Evolutionary conservation across 1,140 invertebrate species (phyloP), one percentile per base, ranked within the genome.

Genomic region (Zaprionus capensis): DNA sequence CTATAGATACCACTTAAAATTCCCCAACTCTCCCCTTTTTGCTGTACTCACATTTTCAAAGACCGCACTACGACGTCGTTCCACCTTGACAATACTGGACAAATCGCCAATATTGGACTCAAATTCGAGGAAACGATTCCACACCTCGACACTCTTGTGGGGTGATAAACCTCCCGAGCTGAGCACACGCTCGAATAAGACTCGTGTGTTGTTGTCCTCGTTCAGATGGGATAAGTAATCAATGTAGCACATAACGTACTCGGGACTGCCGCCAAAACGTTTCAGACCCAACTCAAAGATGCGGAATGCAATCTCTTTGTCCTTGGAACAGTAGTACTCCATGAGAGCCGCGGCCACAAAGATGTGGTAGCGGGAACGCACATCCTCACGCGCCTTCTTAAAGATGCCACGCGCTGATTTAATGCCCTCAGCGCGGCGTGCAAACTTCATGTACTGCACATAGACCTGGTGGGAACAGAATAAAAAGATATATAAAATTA

Each of bases 251-350:
- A 98, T 94, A 66, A 99, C 96, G 92, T 99, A 99, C 83, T 99
- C 98, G 0, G 98, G 97, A 92, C 97, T 97, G 83, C 98, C 96
- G 0, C 96, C 96, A 93, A 98, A 99, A 92, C 99, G 99, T 93
- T 99, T 99, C 15, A 99, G 93, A 1, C 99, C 99, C 22, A 99
- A 94, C 93, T 99, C 99, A 93, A 99, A 99, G 81, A 99, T 99
- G 78, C 98, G 96, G 91, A 99, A 98, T 1, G 99, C 99, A 64
- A 99, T 98, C 92, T 98, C 98, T 93, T 99, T 99, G 93, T 99
- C 99, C 94, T 99, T 99, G 62, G 97, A 99, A 92, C 98, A 99
- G 91, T 99, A 99, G 93, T 99, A 99, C 94, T 99, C 99, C 98
- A 99, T 99, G 0, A 99, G 94, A 1, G 99, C 98, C 15, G 99